Conservation (phyloP, 2,888 invertebrate genomes). For the Drosophila macrospina region DNA sequence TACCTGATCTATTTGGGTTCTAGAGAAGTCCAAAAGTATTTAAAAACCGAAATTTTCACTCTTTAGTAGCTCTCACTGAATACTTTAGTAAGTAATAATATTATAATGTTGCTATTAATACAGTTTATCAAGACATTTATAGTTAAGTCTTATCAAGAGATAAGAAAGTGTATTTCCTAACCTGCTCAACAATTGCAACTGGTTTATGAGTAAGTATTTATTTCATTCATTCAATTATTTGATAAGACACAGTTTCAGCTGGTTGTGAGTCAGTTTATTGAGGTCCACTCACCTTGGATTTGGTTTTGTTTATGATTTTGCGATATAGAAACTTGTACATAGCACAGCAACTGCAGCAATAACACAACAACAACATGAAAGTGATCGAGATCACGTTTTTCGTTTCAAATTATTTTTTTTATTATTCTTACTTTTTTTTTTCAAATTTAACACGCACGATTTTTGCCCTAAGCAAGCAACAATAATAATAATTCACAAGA, state of each 20-base stretch:
- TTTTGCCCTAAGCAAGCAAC: conserved; percentile 6
- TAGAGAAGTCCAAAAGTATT: not conserved
- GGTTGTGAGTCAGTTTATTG: conserved; percentile 25
- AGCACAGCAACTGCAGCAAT: conserved; percentile 31
- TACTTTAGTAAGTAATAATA: not conserved
- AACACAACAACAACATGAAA: conserved; percentile 26
- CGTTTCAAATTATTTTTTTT: conserved; percentile 24
- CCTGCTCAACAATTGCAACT: conserved; percentile 44
- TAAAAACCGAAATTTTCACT: not conserved
- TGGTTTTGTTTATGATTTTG: conserved; percentile 60
- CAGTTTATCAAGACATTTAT: not conserved
- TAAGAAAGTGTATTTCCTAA: conserved; percentile 34
- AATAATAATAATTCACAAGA: conserved; percentile 17
- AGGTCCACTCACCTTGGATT: conserved; percentile 66
- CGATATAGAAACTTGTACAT: conserved; percentile 71
- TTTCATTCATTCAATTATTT: conserved; percentile 29
- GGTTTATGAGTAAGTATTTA: conserved; percentile 8
- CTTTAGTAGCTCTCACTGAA: not conserved
- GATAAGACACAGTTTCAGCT: conserved; percentile 32
- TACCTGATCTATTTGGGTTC: conserved; percentile 22
- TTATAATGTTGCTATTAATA: not conserved
- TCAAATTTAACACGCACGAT: conserved; percentile 40
- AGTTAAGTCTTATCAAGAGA: conserved; percentile 5
- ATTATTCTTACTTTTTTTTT: conserved; percentile 4
- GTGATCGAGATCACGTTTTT: conserved; percentile 23